Evolutionary conservation across 2,113 vertebrate species (phyloP).

Genomic region (Dolichallabes microphthalmus): DNA sequence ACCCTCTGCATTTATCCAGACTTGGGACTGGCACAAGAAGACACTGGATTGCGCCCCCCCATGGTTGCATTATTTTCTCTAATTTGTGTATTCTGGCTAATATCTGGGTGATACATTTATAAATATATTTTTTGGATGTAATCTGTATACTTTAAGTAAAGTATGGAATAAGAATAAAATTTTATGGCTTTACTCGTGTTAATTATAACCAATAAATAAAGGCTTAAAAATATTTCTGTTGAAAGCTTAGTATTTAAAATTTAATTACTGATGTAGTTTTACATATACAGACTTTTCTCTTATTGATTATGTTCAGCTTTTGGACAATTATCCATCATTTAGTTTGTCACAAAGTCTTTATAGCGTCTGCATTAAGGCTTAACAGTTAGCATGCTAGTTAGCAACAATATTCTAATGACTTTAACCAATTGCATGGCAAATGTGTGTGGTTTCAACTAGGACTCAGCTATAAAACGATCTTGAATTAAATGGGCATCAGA

Average conservation of each 20-base stretch:
- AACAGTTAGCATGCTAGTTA: not conserved
- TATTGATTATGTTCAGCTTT: not conserved
- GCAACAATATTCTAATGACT: not conserved
- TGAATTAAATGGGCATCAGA: too few relatives aligned
- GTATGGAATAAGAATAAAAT: too few relatives aligned
- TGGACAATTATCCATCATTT: not conserved
- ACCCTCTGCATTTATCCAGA: too few relatives aligned
- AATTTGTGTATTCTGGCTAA: too few relatives aligned
- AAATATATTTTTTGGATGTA: not conserved
- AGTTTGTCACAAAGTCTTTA: not conserved
- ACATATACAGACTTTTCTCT: not conserved
- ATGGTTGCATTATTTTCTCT: too few relatives aligned
- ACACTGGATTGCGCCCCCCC: too few relatives aligned
- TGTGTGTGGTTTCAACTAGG: not conserved
- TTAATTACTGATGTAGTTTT: not conserved
- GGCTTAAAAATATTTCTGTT: not conserved
- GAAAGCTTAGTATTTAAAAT: not conserved
- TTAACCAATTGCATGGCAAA: not conserved
- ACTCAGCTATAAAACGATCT: too few relatives aligned
- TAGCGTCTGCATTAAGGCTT: not conserved
- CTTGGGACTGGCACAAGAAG: too few relatives aligned
- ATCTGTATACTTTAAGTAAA: not conserved
- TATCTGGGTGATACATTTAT: not conserved
- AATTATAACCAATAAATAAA: not conserved
- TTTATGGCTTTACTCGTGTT: too few relatives aligned